Evolutionary conservation across 2,888 invertebrate species (phyloP).

Genomic region (Emmelina monodactyla): DNA sequence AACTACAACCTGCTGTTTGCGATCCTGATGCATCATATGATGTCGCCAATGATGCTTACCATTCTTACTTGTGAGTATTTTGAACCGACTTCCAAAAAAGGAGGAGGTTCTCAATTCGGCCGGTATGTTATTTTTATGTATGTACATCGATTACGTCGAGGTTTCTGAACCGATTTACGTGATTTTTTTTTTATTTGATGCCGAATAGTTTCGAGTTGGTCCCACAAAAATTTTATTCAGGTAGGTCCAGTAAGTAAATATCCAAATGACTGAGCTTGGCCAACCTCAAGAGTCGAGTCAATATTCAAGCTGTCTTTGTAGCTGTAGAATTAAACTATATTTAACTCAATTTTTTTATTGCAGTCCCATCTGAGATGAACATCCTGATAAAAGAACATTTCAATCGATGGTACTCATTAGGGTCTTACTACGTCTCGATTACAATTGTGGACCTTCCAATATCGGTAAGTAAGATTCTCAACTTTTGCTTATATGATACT

Average conservation of each 20-base stretch:
- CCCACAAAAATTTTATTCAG: no score
- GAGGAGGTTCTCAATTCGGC: background rate
- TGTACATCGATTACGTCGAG: no score
- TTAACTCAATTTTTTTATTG: conserved; percentile 23
- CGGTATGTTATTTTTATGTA: no score
- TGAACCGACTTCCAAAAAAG: background rate
- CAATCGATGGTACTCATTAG: conserved; percentile 88
- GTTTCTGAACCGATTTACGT: no score
- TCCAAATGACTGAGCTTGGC: no score
- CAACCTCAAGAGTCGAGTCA: no score
- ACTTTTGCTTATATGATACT: no score
- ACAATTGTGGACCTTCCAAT: conserved; percentile 82
- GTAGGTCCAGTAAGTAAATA: no score
- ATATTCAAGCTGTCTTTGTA: no score
- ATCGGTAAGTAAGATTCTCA: conserved; percentile 74
- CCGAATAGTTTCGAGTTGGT: no score
- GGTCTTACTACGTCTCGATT: conserved; percentile 80
- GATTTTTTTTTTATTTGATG: no score
- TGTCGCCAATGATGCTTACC: conserved; percentile 91
- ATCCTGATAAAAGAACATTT: conserved; percentile 86
- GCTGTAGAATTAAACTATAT: background rate
- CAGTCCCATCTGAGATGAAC: conserved; percentile 83
- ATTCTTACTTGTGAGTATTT: conserved; percentile 80
- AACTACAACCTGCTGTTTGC: conserved; percentile 91
- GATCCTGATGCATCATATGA: conserved; percentile 91